Evolutionary conservation across 2,888 invertebrate genomes (phyloP), one percentile per base, ranked within the genome.

Genomic region (Tuberolachnus salignus): DNA sequence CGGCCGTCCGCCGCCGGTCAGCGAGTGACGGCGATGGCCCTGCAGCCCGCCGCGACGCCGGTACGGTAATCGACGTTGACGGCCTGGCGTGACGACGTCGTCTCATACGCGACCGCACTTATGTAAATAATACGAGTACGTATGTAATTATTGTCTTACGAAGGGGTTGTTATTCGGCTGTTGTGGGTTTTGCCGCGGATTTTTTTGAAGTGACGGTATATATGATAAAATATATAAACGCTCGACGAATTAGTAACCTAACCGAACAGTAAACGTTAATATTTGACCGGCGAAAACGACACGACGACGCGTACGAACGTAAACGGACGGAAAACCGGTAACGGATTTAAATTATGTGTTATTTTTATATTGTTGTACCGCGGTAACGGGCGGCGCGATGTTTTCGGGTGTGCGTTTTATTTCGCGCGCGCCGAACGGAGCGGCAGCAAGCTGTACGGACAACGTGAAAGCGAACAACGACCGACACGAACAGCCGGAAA

Each of bases 401-500:
- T 34, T 34, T 34, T 34, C 34, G 34, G 13, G 64, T 11, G 26
- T 16, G 51, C 9, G 10, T 46, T 71, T 44, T 53, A 42, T 42
- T 16, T 16, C 34, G 71, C 57, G 71, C 57, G 51, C 34, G 44
- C n/a, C 57, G 75, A 23, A 57, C 53, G 19, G 19, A 46, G 21
- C 72, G 46, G 23, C 23, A 21, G 55, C 23, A 44, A 4, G 53
- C 71, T 11, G 46, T 3, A 34, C 53, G 46, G 34, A 34, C 53
- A 23, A 21, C 34, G 19, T 46, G 21, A 34, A 23, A 26, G 49
- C 67, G 42, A 69, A 13, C 13, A 11, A n/a, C 75, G 75, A 78
- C 78, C 78, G 78, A 78, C n/a, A 21, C 26, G 67, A 69, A 49
- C 59, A 67, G 78, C 78, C 78, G 78, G 78, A 69, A 78, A 78